Evolutionary conservation across 2,888 invertebrate species (phyloP).

Genomic region (Amitus sp.): DNA sequence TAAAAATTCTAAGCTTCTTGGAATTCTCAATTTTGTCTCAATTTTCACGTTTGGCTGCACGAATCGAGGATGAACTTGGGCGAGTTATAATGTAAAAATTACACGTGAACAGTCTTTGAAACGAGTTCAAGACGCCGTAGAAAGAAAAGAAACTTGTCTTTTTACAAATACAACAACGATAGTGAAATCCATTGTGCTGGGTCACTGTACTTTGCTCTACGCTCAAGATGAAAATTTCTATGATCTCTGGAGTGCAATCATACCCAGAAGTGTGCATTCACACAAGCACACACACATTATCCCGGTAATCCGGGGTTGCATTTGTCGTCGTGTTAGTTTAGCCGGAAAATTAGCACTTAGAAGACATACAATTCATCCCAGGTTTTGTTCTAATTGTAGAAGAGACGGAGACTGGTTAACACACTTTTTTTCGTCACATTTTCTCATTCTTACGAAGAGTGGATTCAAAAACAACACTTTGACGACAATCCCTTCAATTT

Average conservation of each 20-base stretch:
- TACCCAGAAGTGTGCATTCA: constrained; percentile 22
- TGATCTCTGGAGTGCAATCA: constrained; percentile 28
- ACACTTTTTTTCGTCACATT: too few relatives aligned
- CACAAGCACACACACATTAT: constrained; percentile 19
- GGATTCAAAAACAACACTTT: too few relatives aligned
- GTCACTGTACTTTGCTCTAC: constrained; percentile 24
- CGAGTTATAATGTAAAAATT: not conserved
- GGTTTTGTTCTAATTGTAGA: too few relatives aligned
- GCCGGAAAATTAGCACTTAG: not conserved
- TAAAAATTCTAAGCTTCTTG: too few relatives aligned
- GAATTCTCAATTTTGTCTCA: too few relatives aligned
- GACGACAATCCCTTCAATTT: too few relatives aligned
- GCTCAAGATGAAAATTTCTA: constrained; percentile 35
- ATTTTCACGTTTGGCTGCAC: too few relatives aligned
- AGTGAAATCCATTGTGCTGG: constrained; percentile 35
- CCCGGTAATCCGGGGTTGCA: constrained; percentile 22
- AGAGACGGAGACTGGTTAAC: too few relatives aligned
- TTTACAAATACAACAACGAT: too few relatives aligned
- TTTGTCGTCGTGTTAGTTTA: constrained; percentile 20
- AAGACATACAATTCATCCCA: not conserved
- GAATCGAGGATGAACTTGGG: not conserved
- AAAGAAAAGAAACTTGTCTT: constrained; percentile 25
- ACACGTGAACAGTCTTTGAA: constrained; percentile 14
- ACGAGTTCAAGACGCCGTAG: constrained; percentile 15
- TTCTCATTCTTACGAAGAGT: too few relatives aligned